Conservation (phyloP, 2,113 vertebrate genomes). For the Coreoperca whiteheadi region DNA sequence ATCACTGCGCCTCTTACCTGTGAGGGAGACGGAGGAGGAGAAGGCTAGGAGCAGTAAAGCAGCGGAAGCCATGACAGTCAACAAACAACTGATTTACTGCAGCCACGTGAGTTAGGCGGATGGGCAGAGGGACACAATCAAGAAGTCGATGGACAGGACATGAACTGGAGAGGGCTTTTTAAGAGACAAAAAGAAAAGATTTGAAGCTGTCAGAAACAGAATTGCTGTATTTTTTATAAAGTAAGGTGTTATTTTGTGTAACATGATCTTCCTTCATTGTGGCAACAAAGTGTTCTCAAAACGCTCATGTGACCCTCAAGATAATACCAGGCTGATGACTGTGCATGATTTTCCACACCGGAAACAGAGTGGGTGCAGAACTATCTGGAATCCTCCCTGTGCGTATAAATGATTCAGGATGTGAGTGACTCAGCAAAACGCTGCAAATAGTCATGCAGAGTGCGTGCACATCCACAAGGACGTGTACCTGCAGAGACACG, state of each 20-base stretch:
- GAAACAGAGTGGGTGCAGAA: neutral
- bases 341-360: neutral
- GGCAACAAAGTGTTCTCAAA: neutral
- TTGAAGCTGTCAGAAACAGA: neutral
- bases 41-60: slow-evolving; percentile 66
- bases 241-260: neutral
- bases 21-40: slow-evolving; percentile 62
- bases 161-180: slow-evolving; percentile 28
- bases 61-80: slow-evolving; percentile 66
- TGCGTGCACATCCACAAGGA: neutral
- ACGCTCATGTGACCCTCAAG: neutral
- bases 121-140: slow-evolving; percentile 13
- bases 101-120: neutral
- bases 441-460: slow-evolving; percentile 19
- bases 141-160: slow-evolving; percentile 4
- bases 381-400: neutral
- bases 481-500: slow-evolving; percentile 13
- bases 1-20: slow-evolving; percentile 63
- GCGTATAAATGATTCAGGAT: slow-evolving; percentile 60
- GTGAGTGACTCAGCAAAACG: slow-evolving; percentile 68
- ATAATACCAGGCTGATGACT: neutral
- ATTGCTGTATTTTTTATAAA: neutral
- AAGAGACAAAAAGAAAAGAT: slow-evolving; percentile 1
- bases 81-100: neutral
- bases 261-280: neutral